phyloP scores from a whole-genome alignment of 1,140 invertebrate genomes.

The Drosophila suzukii region DNA sequence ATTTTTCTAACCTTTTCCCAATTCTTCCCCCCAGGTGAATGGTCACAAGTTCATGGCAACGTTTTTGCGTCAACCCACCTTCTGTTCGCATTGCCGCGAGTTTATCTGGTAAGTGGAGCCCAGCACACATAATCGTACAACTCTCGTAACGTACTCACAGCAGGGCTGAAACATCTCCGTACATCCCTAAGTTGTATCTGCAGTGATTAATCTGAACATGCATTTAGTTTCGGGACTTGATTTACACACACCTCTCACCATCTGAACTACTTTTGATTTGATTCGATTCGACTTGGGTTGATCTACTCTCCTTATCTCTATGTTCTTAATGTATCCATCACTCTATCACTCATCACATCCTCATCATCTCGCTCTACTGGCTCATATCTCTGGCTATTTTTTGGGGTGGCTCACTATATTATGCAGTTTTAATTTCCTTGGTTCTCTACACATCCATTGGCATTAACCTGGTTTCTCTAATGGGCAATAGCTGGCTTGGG shows the following conservation, averaged over 20 bases:
- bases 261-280: constrained; percentile 39
- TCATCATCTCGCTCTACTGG: constrained; percentile 15
- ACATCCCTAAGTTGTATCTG: constrained; percentile 71
- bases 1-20: not conserved
- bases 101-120: constrained; percentile 95
- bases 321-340: constrained; percentile 58
- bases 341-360: constrained; percentile 8
- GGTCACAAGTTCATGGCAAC: constrained; percentile 99
- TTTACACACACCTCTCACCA: constrained; percentile 43
- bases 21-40: constrained; percentile 88
- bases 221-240: constrained; percentile 64
- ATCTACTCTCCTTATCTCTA: constrained; percentile 48
- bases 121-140: constrained; percentile 41
- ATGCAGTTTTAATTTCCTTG: constrained; percentile 31
- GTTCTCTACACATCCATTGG: constrained; percentile 18
- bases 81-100: constrained; percentile 98
- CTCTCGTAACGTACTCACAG: constrained; percentile 46
- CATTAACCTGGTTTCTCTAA: constrained; percentile 33
- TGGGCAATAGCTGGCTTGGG: constrained; percentile 19
- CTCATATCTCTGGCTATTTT: constrained; percentile 18
- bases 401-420: constrained; percentile 30
- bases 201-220: constrained; percentile 64
- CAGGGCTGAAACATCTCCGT: constrained; percentile 57
- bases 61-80: constrained; percentile 98
- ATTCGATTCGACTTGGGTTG: constrained; percentile 30